These are phyloP conservation scores for Platycercus adscitus DNA, from an alignment of 2,113 vertebrate genomes.

Conservation along the genomic window DNA sequence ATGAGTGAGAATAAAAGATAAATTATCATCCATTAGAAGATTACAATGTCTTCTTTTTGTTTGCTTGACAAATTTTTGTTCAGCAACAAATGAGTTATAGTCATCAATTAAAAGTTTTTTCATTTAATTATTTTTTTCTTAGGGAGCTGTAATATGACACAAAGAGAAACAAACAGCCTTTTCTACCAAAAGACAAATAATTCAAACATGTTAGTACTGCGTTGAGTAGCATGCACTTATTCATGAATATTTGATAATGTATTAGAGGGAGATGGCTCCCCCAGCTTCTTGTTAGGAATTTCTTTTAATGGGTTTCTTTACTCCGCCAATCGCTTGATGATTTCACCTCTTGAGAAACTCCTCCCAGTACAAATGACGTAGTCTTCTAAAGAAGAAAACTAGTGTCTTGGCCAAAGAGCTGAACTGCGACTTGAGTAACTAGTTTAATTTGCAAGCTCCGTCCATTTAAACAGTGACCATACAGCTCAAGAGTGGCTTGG, in stretches of 20 bases:
- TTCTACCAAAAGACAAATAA: neutral
- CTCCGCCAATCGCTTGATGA: neutral
- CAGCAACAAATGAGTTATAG: neutral
- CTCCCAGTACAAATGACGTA: neutral
- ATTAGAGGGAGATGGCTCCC: neutral
- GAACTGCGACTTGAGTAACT: neutral
- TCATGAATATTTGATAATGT: neutral
- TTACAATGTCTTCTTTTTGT: neutral
- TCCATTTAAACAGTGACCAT: neutral
- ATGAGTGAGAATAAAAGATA: neutral
- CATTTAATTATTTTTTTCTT: neutral
- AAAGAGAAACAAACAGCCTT: neutral
- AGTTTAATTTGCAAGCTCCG: neutral
- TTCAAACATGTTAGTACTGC: neutral
- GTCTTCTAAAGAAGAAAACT: neutral
- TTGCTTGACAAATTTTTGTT: conserved; percentile 42
- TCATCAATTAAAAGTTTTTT: conserved; percentile 31
- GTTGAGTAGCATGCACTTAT: neutral
- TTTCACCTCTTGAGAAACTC: neutral
- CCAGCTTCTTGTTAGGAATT: neutral
- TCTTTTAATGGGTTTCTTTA: neutral
- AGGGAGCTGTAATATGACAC: neutral
- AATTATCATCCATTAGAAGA: neutral
- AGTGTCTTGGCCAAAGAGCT: neutral
- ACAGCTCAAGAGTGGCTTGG: neutral